A percentile compares a stretch with the other conserved stretches of the same genome.
Conservation (phyloP, 2,797 vertebrate species). For the Rhinella marina region DNA sequence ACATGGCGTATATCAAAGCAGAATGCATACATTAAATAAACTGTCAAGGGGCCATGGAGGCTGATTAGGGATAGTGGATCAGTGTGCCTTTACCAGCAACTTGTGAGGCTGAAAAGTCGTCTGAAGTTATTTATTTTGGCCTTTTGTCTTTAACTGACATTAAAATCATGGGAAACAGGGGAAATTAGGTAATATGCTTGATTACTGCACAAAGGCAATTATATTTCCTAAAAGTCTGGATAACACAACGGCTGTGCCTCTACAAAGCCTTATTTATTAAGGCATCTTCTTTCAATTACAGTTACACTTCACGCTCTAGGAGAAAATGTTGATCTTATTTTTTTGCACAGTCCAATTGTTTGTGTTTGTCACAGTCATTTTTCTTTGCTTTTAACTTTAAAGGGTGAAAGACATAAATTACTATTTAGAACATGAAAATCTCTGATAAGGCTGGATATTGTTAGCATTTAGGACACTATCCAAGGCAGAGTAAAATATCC, state of each 20-base stretch:
- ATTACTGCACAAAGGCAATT: not conserved
- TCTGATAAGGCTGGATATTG: conserved; percentile 27
- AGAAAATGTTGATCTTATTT: conserved; percentile 4
- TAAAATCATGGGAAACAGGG: not conserved
- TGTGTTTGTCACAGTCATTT: conserved; percentile 37
- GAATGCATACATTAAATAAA: not conserved
- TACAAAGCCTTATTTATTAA: conserved; percentile 15
- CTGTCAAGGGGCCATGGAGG: not conserved
- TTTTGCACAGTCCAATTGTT: conserved; percentile 12
- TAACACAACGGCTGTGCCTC: conserved; percentile 6
- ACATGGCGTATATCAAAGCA: not conserved
- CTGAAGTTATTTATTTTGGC: conserved; percentile 12
- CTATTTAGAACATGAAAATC: conserved; percentile 23
- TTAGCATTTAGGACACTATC: conserved; percentile 28
- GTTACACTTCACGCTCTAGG: not conserved
- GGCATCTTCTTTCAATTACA: conserved; percentile 13
- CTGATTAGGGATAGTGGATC: not conserved
- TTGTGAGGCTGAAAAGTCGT: not conserved
- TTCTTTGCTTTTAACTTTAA: not conserved
- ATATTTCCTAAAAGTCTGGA: not conserved
- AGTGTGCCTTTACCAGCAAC: not conserved
- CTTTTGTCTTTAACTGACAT: not conserved
- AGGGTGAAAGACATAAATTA: conserved; percentile 30
- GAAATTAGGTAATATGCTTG: conserved; percentile 15
- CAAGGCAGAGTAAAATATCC: conserved; percentile 27